Conservation (phyloP, 2,797 vertebrate species). For the Parambassis ranga region DNA sequence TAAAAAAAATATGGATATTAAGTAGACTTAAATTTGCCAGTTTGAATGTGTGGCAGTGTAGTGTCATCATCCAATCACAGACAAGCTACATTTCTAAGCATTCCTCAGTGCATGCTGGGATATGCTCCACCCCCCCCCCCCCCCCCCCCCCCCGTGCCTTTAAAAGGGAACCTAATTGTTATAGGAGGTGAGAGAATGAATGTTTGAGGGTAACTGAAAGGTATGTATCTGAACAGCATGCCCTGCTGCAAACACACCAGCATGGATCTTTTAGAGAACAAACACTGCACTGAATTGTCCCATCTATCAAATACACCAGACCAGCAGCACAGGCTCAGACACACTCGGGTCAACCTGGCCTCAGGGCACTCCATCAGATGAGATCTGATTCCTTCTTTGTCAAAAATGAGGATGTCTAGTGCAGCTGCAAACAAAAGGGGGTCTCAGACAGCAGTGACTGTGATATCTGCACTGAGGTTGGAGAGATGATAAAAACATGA, state of each 20-base stretch:
- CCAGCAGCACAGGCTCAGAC: conserved; percentile 31
- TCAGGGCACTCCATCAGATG: conserved; percentile 39
- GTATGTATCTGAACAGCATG: background rate
- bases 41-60: background rate
- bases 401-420: conserved; percentile 49
- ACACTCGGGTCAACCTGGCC: conserved; percentile 20
- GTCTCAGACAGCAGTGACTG: conserved; percentile 22
- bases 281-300: conserved; percentile 13
- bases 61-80: background rate
- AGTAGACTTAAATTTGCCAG: background rate
- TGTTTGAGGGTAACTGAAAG: conserved; percentile 2
- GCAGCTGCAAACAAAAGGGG: conserved; percentile 45
- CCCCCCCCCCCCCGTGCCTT: background rate
- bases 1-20: background rate
- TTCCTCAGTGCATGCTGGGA: conserved; percentile 1
- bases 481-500: background rate
- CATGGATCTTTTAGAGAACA: background rate
- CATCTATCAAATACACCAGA: conserved; percentile 6
- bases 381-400: conserved; percentile 47
- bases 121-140: background rate
- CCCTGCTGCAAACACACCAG: background rate
- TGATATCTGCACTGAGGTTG: conserved; percentile 24
- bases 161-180: conserved; percentile 19
- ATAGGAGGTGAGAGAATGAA: background rate
- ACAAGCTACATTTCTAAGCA: background rate